phyloP scores from a whole-genome alignment of 2,113 vertebrate species.

The Pachypanchax playfairii region DNA sequence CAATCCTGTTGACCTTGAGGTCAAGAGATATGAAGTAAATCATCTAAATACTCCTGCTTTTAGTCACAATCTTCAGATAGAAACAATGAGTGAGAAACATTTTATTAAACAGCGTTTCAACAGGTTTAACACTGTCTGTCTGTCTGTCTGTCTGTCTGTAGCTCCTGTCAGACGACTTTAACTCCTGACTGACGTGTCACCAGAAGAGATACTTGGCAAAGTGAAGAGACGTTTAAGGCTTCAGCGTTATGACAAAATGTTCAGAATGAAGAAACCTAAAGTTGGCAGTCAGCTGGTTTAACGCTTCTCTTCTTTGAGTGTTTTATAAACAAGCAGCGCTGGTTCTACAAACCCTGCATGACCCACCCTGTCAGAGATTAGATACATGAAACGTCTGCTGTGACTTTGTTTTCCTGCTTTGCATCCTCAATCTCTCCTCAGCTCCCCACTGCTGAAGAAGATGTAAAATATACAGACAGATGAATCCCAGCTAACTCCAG shows the following conservation, averaged over 20 bases:
- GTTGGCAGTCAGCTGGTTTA: slow-evolving; percentile 46
- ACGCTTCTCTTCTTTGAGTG: slow-evolving; percentile 51
- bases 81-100: not conserved
- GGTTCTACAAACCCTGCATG: slow-evolving; percentile 48
- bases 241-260: slow-evolving; percentile 42
- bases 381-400: slow-evolving; percentile 20
- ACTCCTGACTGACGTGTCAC: slow-evolving; percentile 10
- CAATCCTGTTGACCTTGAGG: not conserved
- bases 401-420: not conserved
- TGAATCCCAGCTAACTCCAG: no score
- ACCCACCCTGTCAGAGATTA: slow-evolving; percentile 20
- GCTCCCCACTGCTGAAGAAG: not conserved
- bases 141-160: not conserved
- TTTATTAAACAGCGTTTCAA: not conserved
- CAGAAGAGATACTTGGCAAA: slow-evolving; percentile 20
- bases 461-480: not conserved
- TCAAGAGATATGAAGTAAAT: slow-evolving; percentile 26
- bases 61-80: not conserved
- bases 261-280: slow-evolving; percentile 47
- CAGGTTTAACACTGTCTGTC: not conserved
- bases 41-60: slow-evolving; percentile 2
- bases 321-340: slow-evolving; percentile 44
- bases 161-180: not conserved
- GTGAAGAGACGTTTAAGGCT: slow-evolving; percentile 10
- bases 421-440: not conserved